phyloP scores from a whole-genome alignment of 2,888 invertebrate genomes.

The Steinernema carpocapsae region DNA sequence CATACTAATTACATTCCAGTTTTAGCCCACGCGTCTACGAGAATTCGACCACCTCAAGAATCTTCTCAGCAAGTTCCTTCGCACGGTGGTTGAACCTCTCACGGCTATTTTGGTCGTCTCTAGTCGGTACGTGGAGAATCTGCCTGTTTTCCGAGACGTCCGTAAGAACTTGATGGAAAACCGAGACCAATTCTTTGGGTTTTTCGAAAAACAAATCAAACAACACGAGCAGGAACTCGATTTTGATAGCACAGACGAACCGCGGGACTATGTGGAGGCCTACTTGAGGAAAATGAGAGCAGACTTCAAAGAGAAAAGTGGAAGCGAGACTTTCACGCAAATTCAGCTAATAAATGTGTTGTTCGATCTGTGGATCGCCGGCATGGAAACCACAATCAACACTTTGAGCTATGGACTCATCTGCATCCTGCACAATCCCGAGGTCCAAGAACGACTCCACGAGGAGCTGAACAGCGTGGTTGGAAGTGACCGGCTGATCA shows the following conservation, averaged over 20 bases:
- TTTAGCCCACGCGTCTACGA: background rate
- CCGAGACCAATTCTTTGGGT: constrained; percentile 19
- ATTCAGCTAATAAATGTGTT: constrained; percentile 34
- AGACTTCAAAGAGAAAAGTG: background rate
- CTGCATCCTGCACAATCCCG: constrained; percentile 36
- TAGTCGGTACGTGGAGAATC: background rate
- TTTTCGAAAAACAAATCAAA: constrained; percentile 43
- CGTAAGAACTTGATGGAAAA: background rate
- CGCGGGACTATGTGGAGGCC: constrained; percentile 44
- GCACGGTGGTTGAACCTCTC: background rate
- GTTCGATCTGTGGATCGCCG: constrained; percentile 37
- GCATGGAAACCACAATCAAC: constrained; percentile 37
- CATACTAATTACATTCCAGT: background rate
- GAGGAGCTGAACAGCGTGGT: constrained; percentile 52
- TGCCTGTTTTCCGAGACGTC: constrained; percentile 16
- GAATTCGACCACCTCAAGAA: background rate
- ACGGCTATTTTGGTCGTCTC: background rate
- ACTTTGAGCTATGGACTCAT: constrained; percentile 37
- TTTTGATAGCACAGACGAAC: constrained; percentile 29
- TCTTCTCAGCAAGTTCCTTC: background rate
- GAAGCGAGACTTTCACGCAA: constrained; percentile 28
- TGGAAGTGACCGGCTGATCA: constrained; percentile 47
- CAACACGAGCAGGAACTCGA: constrained; percentile 40
- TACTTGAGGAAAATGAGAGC: constrained; percentile 37
- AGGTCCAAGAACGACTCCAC: constrained; percentile 46